Evolutionary conservation across 2,888 invertebrate species (phyloP), one percentile per base, ranked within the genome.

Genomic region (Leptinotarsa haldemani): DNA sequence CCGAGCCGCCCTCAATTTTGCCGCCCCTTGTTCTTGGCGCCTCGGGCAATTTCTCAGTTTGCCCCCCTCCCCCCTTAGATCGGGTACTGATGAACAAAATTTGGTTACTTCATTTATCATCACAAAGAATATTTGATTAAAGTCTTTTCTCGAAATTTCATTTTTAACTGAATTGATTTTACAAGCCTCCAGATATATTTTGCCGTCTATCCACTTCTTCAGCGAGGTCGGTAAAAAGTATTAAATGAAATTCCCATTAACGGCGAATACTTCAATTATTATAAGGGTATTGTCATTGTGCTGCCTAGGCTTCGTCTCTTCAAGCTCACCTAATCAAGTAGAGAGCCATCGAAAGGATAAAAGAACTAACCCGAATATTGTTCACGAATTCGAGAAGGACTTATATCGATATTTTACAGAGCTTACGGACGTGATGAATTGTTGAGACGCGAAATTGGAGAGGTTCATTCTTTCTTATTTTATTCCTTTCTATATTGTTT

Each of bases 371-470:
- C 30, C 40, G 66, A 46, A 68, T 58, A 56, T 56, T 68, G 66
- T 66, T 66, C 52, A 56, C 40, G 47, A 68, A 68, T 46, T 53
- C 68, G 52, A 67, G 22, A 30, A 18, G 65, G 52, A 30, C 67
- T 53, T 18, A 56, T 68, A 68, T 68, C 56, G 56, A 52, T 52
- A 40, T 68, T 56, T 68, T 68, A 68, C 56, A 56, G 50, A 40
- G 56, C 68, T 68, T 68, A 46, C 56, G 18, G 46, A 12, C 56
- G 68, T 68, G 68, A 68, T 68, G 68, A 68, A 68, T 68, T 68
- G 68, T 68, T 20, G 30, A 68, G 56, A 56, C 52, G 52, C 52
- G 67, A 53, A 67, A 67, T 67, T 53, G 67, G 67, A 68, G 40
- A 18, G 52, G 56, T 20, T 68, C 46, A 20, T 68, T 40, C 56